Evolutionary conservation across 1,140 invertebrate genomes (phyloP).

Genomic region (silkworm (Bombyx mori)): DNA sequence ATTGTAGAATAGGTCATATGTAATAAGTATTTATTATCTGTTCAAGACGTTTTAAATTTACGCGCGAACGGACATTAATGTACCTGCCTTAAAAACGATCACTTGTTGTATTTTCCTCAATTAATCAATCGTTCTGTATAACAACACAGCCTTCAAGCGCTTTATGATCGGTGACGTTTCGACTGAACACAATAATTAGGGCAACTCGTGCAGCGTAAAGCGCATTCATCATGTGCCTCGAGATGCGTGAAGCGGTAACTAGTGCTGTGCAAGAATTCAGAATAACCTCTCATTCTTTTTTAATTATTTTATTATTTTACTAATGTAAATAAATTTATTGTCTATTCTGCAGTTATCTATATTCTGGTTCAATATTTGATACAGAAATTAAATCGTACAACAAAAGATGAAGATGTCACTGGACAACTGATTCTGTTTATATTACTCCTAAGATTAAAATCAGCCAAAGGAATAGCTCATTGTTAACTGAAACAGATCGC

Average conservation of each 20-base stretch:
- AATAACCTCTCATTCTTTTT: neutral
- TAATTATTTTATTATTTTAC: neutral
- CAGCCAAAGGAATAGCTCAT: no score
- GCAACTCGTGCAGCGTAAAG: slow-evolving; percentile 25
- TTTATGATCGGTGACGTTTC: slow-evolving; percentile 2
- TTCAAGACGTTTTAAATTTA: neutral
- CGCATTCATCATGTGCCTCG: slow-evolving; percentile 27
- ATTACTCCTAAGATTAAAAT: no score
- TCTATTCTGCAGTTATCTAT: no score
- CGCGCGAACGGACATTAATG: neutral
- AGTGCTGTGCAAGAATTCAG: slow-evolving; percentile 4
- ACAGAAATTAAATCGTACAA: no score
- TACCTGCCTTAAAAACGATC: slow-evolving; percentile 10
- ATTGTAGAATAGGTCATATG: neutral
- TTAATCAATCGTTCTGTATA: slow-evolving; percentile 14
- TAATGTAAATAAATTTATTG: no score
- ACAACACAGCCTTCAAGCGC: slow-evolving; percentile 11
- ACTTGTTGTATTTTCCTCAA: slow-evolving; percentile 9
- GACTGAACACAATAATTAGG: slow-evolving; percentile 22
- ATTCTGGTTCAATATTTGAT: no score
- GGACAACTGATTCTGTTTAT: no score
- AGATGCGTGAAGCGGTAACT: slow-evolving; percentile 20
- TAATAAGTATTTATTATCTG: neutral
- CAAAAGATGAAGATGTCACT: no score
- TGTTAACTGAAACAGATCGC: no score